Base-by-base conservation (phyloP, 2,113 vertebrate genomes). In the Rhinichthys klamathensis region DNA sequence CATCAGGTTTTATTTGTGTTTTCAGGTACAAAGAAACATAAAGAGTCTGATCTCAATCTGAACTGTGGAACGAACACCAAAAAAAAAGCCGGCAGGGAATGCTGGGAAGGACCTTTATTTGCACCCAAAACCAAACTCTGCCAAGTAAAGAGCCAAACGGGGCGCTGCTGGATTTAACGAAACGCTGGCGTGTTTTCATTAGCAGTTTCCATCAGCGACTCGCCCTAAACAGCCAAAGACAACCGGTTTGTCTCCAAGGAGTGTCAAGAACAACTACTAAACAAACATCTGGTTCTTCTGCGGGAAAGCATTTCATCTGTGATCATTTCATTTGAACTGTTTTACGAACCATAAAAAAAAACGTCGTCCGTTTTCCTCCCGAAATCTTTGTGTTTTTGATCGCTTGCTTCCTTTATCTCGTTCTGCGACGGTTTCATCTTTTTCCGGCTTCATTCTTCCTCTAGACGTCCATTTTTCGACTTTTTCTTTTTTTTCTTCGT, bases 21-120 rank as follows among this genome's bases (percentile, higher is more conserved):
- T 51, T 9, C 41, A 95, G 95, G 90, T 95, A 93, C 88, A 91
- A 94, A 74, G 93, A 93, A 90, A 93, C 95, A 88, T 95, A 93
- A 51, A 91, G 87, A 86, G 87, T 44, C 80, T 72, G 2, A 56
- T 21, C 21, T 56, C 2, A 18, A 89, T 92, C 90, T 83, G 13
- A 30, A 21, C 78, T 80, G 10, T 15, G 8, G 8, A 44, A 46
- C 30, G 10, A 38, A 15, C 58, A 46, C 60, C 60, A 80, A 75
- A 75, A 49, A 6, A 41, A 74, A 5, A 1, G 1, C 18, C 23
- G 0, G 13, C 32, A 60, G 27, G 10, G 51, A 38, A 35, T 4
- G 54, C 76, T 58, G 76, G 77, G 32, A 60, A 27, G 15, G 23
- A 80, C 30, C 15, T 21, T 63, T 38, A n/a, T 78, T n/a, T 78